Evolutionary conservation across 35 echinoderm and acorn worm genomes (phyloP).

Genomic region (Acanthaster planci): DNA sequence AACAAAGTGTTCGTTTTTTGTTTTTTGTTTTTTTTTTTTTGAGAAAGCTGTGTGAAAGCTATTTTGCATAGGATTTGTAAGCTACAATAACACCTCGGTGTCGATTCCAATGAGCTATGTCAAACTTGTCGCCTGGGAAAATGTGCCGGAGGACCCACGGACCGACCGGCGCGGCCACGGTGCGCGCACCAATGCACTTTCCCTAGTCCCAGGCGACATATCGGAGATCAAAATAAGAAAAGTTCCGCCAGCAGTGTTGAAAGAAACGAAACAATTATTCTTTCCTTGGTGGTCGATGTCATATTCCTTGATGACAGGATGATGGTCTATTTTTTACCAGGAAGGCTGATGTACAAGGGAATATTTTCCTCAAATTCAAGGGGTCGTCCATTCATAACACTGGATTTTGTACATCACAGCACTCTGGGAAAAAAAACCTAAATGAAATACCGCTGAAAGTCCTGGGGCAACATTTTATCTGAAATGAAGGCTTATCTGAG

Average conservation of each 20-base stretch:
- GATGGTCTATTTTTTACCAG: background rate
- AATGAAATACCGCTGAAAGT: too few relatives aligned
- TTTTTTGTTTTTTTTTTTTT: too few relatives aligned
- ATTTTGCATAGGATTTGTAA: too few relatives aligned
- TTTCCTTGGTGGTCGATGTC: conserved; percentile 28
- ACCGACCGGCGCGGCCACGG: background rate
- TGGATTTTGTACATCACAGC: too few relatives aligned
- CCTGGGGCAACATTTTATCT: too few relatives aligned
- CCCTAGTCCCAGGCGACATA: background rate
- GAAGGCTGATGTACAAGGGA: background rate
- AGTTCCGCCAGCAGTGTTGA: conserved; percentile 27
- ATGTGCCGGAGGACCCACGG: conserved; percentile 22
- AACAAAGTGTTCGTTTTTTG: too few relatives aligned
- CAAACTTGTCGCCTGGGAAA: background rate
- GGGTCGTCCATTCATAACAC: too few relatives aligned
- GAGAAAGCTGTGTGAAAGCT: too few relatives aligned
- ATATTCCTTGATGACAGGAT: conserved; percentile 19
- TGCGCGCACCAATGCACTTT: conserved; percentile 17
- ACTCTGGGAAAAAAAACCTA: too few relatives aligned
- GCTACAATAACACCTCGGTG: too few relatives aligned
- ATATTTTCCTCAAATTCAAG: background rate
- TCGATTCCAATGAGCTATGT: background rate
- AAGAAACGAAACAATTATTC: conserved; percentile 30
- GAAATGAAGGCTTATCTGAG: too few relatives aligned
- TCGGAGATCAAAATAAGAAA: conserved; percentile 10